A percentile compares a stretch with the other conserved stretches of the same genome.
phyloP scores from a whole-genome alignment of 2,888 invertebrate species.

The Amphipyra tragopoginis region DNA sequence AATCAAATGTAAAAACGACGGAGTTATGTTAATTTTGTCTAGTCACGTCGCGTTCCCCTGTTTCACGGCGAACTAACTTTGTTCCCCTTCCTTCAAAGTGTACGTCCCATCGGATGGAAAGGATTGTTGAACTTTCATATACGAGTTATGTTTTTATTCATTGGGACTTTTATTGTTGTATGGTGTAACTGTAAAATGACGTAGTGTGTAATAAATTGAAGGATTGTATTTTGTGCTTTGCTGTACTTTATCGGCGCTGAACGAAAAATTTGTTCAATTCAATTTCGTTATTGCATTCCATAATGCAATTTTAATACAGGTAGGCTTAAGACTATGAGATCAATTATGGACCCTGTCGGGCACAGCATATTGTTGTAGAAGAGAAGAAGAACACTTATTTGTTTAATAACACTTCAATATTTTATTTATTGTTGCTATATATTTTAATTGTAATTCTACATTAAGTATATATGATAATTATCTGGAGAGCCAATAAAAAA shows the following conservation, averaged over 20 bases:
- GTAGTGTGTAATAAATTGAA: conserved; percentile 7
- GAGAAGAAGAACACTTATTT: too few relatives aligned
- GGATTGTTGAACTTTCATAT: conserved; percentile 56
- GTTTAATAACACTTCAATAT: too few relatives aligned
- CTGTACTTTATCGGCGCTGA: not conserved
- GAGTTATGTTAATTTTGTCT: conserved; percentile 60
- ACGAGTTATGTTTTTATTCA: conserved; percentile 57
- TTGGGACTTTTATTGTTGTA: conserved; percentile 27
- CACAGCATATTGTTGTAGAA: too few relatives aligned
- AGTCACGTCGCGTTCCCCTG: conserved; percentile 70
- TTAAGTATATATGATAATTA: too few relatives aligned
- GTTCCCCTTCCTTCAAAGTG: conserved; percentile 50
- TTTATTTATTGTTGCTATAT: too few relatives aligned
- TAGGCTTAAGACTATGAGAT: too few relatives aligned
- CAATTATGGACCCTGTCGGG: too few relatives aligned
- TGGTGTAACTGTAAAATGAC: conserved; percentile 6
- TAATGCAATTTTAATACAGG: too few relatives aligned
- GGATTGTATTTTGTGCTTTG: not conserved
- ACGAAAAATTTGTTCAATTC: too few relatives aligned
- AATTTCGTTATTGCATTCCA: too few relatives aligned
- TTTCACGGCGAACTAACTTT: conserved; percentile 62
- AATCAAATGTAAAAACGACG: conserved; percentile 56
- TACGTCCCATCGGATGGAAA: conserved; percentile 45
- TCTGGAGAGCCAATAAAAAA: too few relatives aligned
- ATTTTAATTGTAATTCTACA: too few relatives aligned